Conservation (phyloP, 2,113 vertebrate genomes). For the Alexandromys fortis region DNA sequence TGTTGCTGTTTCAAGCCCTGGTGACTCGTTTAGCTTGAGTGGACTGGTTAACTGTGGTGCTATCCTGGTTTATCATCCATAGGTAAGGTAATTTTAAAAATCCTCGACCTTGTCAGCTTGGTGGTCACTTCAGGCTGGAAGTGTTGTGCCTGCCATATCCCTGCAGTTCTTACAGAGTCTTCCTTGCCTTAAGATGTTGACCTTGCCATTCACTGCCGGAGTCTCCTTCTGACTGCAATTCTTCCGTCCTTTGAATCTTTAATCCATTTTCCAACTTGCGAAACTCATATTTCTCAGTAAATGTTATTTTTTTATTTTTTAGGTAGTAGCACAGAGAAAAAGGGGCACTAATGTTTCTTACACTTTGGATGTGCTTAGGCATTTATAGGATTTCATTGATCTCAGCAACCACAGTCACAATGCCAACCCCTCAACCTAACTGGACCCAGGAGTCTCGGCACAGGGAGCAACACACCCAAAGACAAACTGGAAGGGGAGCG, state of each 20-base stretch:
- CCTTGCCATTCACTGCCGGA: constrained; percentile 18
- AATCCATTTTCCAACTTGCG: not conserved
- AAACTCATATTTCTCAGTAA: constrained; percentile 35
- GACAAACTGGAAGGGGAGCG: not conserved
- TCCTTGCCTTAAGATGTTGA: constrained; percentile 41
- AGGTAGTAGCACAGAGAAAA: not conserved
- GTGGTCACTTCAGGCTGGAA: constrained; percentile 52
- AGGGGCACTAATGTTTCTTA: not conserved
- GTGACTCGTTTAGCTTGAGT: constrained; percentile 60
- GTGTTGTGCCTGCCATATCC: constrained; percentile 50
- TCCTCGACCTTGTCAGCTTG: constrained; percentile 62
- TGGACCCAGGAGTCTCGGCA: not conserved
- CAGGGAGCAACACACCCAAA: not conserved
- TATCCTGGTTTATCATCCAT: constrained; percentile 67
- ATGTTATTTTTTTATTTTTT: not conserved
- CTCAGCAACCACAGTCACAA: not conserved
- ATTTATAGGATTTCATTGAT: not conserved
- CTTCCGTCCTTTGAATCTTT: not conserved
- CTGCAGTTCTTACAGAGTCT: constrained; percentile 38
- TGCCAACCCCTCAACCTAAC: not conserved
- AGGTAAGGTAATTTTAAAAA: constrained; percentile 56
- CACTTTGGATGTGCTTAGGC: not conserved
- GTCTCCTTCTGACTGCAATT: not conserved
- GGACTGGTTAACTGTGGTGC: constrained; percentile 58
- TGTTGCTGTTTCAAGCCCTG: constrained; percentile 64